Evolutionary conservation across 30 jellyfish, hydroid and myxozoan species (phyloP), one percentile per base, ranked within the genome.

Genomic region (Hydractinia echinata): DNA sequence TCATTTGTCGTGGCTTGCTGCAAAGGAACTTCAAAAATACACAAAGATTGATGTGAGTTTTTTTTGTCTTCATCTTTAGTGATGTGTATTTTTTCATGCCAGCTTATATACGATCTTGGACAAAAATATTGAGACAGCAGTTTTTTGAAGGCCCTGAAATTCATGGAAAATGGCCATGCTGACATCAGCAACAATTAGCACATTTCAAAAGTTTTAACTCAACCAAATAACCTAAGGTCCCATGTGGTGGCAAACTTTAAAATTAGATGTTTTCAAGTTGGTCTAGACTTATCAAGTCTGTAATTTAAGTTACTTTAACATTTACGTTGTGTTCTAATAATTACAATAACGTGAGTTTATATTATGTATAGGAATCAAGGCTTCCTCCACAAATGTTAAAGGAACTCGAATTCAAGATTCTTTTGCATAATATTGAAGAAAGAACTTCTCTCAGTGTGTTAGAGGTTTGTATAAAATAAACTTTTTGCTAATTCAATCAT

Each of bases 1-100:
- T 50, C 96, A 87, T 76, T 72, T 87, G 51, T 82, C 91, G 13
- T 87, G 96, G 96, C 81, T 87, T 66, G 96, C 96, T 6, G 84
- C 81, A 18, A 66, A 80, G 19, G 81, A 71, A 71, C 61, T 71
- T 15, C 30, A 19, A 71, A 71, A 52, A 50, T 19, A 71, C 51
- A 52, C 30, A 20, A n/a, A 19, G 55, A 20, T 8, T 7, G 60
- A 71, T 55, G 81, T 71, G 8, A 7, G 61, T 8, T 14, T 19
- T n/a, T 18, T 11, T 58, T 58, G 69, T 58, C 19, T 11, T 58
- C 19, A 58, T 18, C 19, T 11, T 58, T 58, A 58, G 15, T 58
- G 19, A 18, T 58, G 44, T 30, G 44, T 30, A 30, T 30, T 30
- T 30, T 30, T 30, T 30, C 44, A 30, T 30, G 44, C 44, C 44